A percentile compares a stretch with the other conserved stretches of the same genome.
These are phyloP conservation scores for Ganaspis brasiliensis DNA, from an alignment of 2,888 invertebrate species.

Conservation along the genomic window DNA sequence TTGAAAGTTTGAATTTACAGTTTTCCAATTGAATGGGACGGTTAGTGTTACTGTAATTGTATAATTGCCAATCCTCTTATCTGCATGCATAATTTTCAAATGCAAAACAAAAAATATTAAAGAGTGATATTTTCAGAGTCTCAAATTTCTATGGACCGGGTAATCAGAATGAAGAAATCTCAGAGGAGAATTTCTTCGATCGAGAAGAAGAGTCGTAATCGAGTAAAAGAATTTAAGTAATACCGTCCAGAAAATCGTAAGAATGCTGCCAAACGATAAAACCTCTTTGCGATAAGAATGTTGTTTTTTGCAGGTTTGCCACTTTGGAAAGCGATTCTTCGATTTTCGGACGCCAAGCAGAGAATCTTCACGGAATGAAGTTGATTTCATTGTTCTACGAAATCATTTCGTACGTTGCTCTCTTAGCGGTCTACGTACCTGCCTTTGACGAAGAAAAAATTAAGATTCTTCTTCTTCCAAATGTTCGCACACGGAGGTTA, in stretches of 20 bases:
- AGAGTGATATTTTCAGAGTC: not conserved
- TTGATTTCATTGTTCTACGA: conserved; percentile 65
- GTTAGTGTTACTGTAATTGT: conserved; percentile 1
- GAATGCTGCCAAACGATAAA: conserved; percentile 35
- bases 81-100: not conserved
- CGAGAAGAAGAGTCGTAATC: conserved; percentile 15
- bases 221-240: conserved; percentile 14
- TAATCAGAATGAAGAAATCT: conserved; percentile 4
- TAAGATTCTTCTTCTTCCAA: conserved; percentile 34
- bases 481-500: conserved; percentile 44
- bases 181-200: conserved; percentile 1
- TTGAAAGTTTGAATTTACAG: not conserved
- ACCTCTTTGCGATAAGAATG: conserved; percentile 40
- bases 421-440: not conserved
- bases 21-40: not conserved
- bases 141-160: not conserved
- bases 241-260: conserved; percentile 25
- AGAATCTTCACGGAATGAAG: conserved; percentile 58
- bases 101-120: no score
- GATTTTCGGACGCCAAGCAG: conserved; percentile 51
- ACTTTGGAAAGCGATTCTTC: conserved; percentile 45
- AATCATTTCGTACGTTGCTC: conserved; percentile 58
- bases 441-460: conserved; percentile 24
- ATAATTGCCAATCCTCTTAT: not conserved
- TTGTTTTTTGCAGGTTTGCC: conserved; percentile 33